A percentile compares a stretch with the other conserved stretches of the same genome.
Conservation (phyloP, 1,140 invertebrate genomes). For the Ceratosolen solmsi region DNA sequence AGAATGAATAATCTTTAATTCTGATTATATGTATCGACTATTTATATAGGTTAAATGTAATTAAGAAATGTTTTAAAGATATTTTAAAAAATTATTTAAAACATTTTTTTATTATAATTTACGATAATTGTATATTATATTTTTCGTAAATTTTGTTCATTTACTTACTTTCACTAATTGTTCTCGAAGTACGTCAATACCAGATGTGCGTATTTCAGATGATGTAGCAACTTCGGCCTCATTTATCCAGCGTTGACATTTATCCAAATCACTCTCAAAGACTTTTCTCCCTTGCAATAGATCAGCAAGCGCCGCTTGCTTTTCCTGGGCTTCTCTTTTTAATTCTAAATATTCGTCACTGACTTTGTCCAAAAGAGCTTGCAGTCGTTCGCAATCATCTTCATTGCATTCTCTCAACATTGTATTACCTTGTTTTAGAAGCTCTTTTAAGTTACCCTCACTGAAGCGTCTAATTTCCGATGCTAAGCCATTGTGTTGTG, state of each 20-base stretch:
- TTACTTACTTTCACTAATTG: slow-evolving; percentile 81
- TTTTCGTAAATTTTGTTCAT: background rate
- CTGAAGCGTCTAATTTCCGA: slow-evolving; percentile 85
- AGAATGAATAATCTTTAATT: no score
- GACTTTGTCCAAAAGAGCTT: slow-evolving; percentile 79
- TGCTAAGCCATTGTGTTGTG: slow-evolving; percentile 82
- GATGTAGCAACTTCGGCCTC: slow-evolving; percentile 89
- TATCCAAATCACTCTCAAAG: slow-evolving; percentile 86
- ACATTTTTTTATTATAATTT: no score
- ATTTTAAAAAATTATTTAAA: no score
- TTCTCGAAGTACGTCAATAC: slow-evolving; percentile 86
- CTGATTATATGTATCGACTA: no score
- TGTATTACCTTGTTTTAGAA: slow-evolving; percentile 83
- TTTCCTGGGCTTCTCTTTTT: slow-evolving; percentile 82
- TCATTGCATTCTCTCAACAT: slow-evolving; percentile 87
- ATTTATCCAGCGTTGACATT: slow-evolving; percentile 88
- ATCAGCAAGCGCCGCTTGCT: slow-evolving; percentile 82
- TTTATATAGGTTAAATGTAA: no score
- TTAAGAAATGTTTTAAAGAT: no score
- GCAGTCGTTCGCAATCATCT: slow-evolving; percentile 79
- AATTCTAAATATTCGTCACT: slow-evolving; percentile 81
- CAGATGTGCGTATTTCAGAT: slow-evolving; percentile 84
- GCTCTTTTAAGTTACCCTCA: slow-evolving; percentile 82
- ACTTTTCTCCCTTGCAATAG: slow-evolving; percentile 83
- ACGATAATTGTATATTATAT: background rate